phyloP scores from a whole-genome alignment of 2,797 vertebrate genomes.

The Sebastes iracundus region DNA sequence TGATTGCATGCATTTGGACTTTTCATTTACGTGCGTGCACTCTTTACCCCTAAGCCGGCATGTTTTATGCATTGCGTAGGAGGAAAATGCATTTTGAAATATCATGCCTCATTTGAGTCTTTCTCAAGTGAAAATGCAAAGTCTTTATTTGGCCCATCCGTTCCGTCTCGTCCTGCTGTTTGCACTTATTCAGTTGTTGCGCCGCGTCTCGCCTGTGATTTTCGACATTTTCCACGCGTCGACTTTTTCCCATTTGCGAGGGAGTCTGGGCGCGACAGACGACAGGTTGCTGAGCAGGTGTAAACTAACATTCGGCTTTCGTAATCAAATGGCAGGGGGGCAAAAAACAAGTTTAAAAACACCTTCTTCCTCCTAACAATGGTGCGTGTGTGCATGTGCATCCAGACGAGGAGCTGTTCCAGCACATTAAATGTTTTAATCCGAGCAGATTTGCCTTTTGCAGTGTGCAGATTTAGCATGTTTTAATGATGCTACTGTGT shows the following conservation, averaged over 20 bases:
- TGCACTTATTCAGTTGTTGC: constrained; percentile 72
- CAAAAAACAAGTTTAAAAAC: constrained; percentile 50
- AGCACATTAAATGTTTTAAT: neutral
- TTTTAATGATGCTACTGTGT: neutral
- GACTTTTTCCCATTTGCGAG: constrained; percentile 71
- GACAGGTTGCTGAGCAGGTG: constrained; percentile 82
- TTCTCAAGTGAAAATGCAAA: constrained; percentile 74
- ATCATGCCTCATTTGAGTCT: constrained; percentile 83
- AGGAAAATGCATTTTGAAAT: constrained; percentile 69
- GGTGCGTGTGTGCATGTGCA: constrained; percentile 16
- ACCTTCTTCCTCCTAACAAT: constrained; percentile 43
- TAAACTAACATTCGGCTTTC: constrained; percentile 71
- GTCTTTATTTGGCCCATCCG: constrained; percentile 78
- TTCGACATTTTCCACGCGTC: constrained; percentile 64
- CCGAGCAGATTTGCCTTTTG: neutral
- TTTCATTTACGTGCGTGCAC: constrained; percentile 70
- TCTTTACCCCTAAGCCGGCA: constrained; percentile 74
- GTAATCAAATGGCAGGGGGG: constrained; percentile 61
- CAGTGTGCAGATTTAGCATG: neutral
- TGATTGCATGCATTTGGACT: constrained; percentile 81
- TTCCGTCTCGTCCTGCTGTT: constrained; percentile 70
- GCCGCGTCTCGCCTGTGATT: constrained; percentile 61
- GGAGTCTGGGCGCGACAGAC: constrained; percentile 69
- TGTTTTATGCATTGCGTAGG: constrained; percentile 79
- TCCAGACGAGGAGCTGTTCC: constrained; percentile 4